These are phyloP conservation scores for Gila orcuttii DNA, from an alignment of 2,113 vertebrate genomes.

Conservation along the genomic window DNA sequence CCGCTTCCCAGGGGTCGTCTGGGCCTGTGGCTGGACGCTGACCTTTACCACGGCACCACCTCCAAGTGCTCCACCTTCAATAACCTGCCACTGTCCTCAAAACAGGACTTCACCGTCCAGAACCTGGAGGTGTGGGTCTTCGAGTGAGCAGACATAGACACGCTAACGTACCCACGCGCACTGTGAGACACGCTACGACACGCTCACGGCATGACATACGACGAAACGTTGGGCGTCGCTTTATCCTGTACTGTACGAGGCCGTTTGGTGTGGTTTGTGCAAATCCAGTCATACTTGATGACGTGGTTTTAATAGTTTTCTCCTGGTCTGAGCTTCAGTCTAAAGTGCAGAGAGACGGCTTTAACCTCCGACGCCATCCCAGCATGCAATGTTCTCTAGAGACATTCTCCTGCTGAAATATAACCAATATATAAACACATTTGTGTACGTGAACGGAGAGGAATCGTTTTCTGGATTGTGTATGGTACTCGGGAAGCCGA, in stretches of 20 bases:
- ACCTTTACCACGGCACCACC: conserved; percentile 91
- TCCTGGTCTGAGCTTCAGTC: conserved; percentile 31
- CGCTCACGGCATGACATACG: conserved; percentile 2
- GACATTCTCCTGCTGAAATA: conserved; percentile 33
- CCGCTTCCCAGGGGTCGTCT: conserved; percentile 82
- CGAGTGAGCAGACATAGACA: conserved; percentile 75
- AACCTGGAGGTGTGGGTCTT: conserved; percentile 97
- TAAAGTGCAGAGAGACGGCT: conserved; percentile 47
- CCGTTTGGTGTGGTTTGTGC: background rate
- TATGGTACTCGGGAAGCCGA: background rate
- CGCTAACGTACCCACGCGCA: background rate
- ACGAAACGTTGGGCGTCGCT: background rate
- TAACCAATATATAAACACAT: conserved; percentile 18
- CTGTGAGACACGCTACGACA: background rate
- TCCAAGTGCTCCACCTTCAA: conserved; percentile 94
- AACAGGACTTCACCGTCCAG: conserved; percentile 95
- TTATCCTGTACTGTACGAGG: background rate
- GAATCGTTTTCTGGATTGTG: background rate
- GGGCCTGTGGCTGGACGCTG: conserved; percentile 95
- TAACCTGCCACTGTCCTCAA: conserved; percentile 90
- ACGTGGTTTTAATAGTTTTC: background rate
- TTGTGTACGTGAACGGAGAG: background rate
- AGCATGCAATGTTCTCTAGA: conserved; percentile 64
- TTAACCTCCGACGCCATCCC: conserved; percentile 62
- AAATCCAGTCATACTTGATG: background rate